Evolutionary conservation across 1,140 invertebrate genomes (phyloP).

Genomic region (Drosophila takahashii): DNA sequence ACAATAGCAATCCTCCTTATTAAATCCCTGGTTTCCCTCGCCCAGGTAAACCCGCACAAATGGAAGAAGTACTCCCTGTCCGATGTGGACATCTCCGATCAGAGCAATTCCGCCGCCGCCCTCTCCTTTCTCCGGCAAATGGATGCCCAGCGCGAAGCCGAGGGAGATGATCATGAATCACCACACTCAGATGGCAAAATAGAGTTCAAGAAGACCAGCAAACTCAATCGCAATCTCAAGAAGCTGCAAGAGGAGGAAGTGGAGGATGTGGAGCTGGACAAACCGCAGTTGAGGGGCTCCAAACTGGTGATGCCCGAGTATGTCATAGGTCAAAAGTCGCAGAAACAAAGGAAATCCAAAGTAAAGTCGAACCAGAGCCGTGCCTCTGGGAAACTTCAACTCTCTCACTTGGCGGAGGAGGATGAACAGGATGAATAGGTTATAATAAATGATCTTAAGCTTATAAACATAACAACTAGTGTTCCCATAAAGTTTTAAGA

Average conservation of each 20-base stretch:
- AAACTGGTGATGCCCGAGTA: conserved; percentile 92
- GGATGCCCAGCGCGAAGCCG: conserved; percentile 86
- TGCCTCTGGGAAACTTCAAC: conserved; percentile 85
- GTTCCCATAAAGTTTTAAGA: background rate
- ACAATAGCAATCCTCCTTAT: conserved; percentile 36
- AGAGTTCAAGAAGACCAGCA: conserved; percentile 85
- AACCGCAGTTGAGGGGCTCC: conserved; percentile 87
- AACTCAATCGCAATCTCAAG: conserved; percentile 63
- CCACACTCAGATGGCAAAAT: conserved; percentile 77
- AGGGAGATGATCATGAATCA: conserved; percentile 44
- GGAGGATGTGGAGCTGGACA: conserved; percentile 76
- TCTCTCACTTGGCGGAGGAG: conserved; percentile 88
- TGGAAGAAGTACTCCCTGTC: conserved; percentile 91
- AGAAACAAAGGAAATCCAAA: conserved; percentile 74
- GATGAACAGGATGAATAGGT: conserved; percentile 78
- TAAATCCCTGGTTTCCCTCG: background rate
- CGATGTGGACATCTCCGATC: conserved; percentile 91
- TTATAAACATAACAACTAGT: conserved; percentile 1
- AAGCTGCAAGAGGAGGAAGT: conserved; percentile 78
- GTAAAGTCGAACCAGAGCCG: conserved; percentile 65
- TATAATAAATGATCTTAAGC: background rate
- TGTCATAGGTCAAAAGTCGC: conserved; percentile 89
- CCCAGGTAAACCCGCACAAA: conserved; percentile 89
- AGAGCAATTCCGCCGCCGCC: conserved; percentile 89
- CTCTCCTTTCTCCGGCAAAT: conserved; percentile 89